A percentile compares a stretch with the other conserved stretches of the same genome.
These are phyloP conservation scores for Dexiosoma caninum DNA, from an alignment of 2,888 invertebrate species.

Conservation along the genomic window DNA sequence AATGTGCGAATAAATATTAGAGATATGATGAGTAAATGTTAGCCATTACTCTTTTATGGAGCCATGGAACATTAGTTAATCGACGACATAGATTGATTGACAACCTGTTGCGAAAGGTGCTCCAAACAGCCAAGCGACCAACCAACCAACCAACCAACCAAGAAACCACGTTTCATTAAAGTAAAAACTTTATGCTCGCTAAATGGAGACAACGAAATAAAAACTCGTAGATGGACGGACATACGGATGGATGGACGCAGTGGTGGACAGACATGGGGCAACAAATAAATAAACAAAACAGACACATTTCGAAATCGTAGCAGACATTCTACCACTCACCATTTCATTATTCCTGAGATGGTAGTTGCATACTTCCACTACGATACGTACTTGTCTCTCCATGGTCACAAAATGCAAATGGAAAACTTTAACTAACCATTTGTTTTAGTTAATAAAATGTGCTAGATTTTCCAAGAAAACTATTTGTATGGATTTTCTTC, in stretches of 20 bases:
- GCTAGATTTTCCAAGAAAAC: constrained; percentile 57
- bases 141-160: no score
- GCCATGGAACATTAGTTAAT: constrained; percentile 60
- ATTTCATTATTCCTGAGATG: constrained; percentile 40
- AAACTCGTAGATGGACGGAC: neutral
- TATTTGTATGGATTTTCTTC: constrained; percentile 29
- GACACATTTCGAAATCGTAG: constrained; percentile 25
- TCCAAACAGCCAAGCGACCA: constrained; percentile 25
- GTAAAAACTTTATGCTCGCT: constrained; percentile 24
- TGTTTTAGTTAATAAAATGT: constrained; percentile 52
- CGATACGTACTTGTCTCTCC: neutral
- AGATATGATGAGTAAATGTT: constrained; percentile 62
- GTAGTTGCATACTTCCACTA: neutral
- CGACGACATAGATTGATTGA: constrained; percentile 63
- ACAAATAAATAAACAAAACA: constrained; percentile 1
- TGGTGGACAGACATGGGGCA: no score
- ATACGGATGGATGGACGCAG: neutral
- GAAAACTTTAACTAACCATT: constrained; percentile 39
- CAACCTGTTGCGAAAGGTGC: constrained; percentile 63
- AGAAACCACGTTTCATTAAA: constrained; percentile 33
- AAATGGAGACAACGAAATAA: neutral
- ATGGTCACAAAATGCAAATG: constrained; percentile 52
- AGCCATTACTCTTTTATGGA: constrained; percentile 61
- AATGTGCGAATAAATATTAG: constrained; percentile 62
- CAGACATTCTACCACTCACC: constrained; percentile 52